Evolutionary conservation across 2,797 vertebrate species (phyloP).

Genomic region (Acrossocheilus fasciatus): DNA sequence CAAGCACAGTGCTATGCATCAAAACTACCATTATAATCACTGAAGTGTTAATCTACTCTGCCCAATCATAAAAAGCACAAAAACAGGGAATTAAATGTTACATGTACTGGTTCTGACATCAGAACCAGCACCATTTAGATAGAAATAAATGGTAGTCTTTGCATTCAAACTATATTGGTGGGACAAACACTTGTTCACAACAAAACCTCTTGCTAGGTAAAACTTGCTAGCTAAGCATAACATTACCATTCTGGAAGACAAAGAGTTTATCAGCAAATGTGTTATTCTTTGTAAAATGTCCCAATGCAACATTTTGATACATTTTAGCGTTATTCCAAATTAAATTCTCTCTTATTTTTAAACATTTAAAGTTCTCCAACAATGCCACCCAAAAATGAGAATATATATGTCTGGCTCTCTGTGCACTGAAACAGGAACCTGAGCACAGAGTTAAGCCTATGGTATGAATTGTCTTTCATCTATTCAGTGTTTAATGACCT

Average conservation of each 20-base stretch:
- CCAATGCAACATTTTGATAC: not conserved
- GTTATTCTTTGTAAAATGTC: not conserved
- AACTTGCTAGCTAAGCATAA: not conserved
- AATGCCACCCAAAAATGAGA: not conserved
- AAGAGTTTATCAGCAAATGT: not conserved
- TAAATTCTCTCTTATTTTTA: not conserved
- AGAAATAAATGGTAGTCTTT: not conserved
- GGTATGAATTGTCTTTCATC: conserved; percentile 11
- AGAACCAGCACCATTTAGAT: not conserved
- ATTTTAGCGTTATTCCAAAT: not conserved
- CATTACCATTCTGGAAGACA: not conserved
- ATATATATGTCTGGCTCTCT: not conserved
- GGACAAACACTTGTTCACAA: not conserved
- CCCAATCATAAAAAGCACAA: not conserved
- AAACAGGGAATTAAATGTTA: not conserved
- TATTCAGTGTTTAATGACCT: conserved; percentile 56
- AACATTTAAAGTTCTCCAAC: not conserved
- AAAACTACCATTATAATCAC: not conserved
- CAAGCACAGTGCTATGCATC: not conserved
- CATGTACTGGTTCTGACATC: not conserved
- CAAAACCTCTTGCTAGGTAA: not conserved
- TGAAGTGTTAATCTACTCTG: not conserved
- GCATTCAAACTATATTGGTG: not conserved
- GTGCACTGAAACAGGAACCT: not conserved
- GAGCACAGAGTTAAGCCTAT: not conserved